phyloP scores from a whole-genome alignment of 2,888 invertebrate genomes.

The Dynastes grantii region DNA sequence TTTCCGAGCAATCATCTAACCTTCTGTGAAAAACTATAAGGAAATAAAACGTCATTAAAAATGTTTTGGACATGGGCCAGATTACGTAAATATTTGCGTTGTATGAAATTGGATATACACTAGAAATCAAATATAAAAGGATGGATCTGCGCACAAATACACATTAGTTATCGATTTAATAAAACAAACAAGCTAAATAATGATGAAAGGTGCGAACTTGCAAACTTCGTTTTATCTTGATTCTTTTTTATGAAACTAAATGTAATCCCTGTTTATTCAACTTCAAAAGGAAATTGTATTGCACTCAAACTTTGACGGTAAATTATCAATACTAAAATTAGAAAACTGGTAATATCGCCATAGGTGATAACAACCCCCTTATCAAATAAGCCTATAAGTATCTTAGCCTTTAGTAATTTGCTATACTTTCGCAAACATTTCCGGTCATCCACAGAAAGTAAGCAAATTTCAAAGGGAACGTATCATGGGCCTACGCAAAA shows the following conservation, averaged over 20 bases:
- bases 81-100: conserved; percentile 14
- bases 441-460: no score
- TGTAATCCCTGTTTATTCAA: no score
- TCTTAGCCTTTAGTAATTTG: no score
- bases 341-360: no score
- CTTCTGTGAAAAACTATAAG: conserved; percentile 10
- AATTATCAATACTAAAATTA: no score
- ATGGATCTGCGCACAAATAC: not conserved
- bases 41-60: conserved; percentile 30
- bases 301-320: no score
- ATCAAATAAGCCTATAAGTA: no score
- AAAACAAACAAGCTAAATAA: not conserved
- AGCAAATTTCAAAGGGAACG: no score
- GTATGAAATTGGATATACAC: not conserved
- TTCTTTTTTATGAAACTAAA: not conserved
- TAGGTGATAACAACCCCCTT: no score
- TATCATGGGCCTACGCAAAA: no score
- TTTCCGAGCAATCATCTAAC: not conserved
- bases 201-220: conserved; percentile 3
- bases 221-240: conserved; percentile 8
- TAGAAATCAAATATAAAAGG: not conserved
- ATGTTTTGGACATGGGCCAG: conserved; percentile 30
- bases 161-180: not conserved
- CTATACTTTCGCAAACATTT: no score
- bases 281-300: no score